Evolutionary conservation across 2,113 vertebrate genomes (phyloP), one percentile per base, ranked within the genome.

Genomic region (Pelvicachromis taeniatus): DNA sequence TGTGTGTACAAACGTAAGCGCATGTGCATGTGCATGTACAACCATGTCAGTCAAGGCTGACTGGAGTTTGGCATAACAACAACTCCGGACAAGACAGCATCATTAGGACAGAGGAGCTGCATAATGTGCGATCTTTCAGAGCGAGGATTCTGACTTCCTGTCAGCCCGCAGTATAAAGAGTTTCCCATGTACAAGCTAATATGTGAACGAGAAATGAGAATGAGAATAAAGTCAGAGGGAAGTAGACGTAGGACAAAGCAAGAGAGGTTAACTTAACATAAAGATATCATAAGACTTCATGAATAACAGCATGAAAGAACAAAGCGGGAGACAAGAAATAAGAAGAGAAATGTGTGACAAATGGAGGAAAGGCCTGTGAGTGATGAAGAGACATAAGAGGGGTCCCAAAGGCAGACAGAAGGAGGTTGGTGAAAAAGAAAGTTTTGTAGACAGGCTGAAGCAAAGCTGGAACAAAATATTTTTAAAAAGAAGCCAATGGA

Each of bases 31-130:
- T 7, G 68, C 77, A 84, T 83, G 73, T 77, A 90, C 55, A 77
- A 75, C 70, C 45, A 38, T 4, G 85, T 79, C 81, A 63, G 89
- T 89, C 86, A 89, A 93, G 93, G 84, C 65, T 90, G 92, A 86
- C 81, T 91, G 80, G 85, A 81, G 93, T 91, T 55, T 56, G 68
- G 87, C 88, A 85, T 42, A 85, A 92, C 73, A 91, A 88, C 90
- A 92, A 87, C 81, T 84, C 81, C 52, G 85, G 90, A 93, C 92
- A 90, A 91, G 88, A 90, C 81, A 38, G 87, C 77, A 93, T 89
- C 88, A 91, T 93, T 92, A 93, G 86, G 85, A 91, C 80, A 91
- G 89, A 86, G 75, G 61, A 89, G 86, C 52, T 90, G 89, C 82
- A 88, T 91, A 86, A 93, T 88, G 68, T 53, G 81, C 63, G 85